Evolutionary conservation across 2,113 vertebrate species (phyloP).

Genomic region (Boulengeromyrus knoepffleri): DNA sequence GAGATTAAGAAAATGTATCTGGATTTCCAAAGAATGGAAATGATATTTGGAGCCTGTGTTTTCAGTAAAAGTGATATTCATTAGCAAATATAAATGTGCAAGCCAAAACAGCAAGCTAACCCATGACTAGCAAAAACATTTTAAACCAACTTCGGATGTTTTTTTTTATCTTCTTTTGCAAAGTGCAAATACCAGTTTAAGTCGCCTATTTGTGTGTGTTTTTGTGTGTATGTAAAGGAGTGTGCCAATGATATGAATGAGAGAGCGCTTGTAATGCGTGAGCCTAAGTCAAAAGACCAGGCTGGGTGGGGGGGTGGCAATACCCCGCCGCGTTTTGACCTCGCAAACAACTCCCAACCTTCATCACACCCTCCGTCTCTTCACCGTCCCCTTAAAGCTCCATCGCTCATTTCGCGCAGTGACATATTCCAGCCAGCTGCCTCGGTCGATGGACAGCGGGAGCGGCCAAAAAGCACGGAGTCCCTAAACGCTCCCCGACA

Average conservation of each 20-base stretch:
- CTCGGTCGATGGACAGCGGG: slow-evolving; percentile 36
- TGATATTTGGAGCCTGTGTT: neutral
- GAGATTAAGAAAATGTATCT: neutral
- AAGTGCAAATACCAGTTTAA: slow-evolving; percentile 9
- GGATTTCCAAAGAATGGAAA: neutral
- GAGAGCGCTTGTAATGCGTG: slow-evolving; percentile 48
- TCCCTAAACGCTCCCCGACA: slow-evolving; percentile 15
- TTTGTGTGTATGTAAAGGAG: slow-evolving; percentile 19
- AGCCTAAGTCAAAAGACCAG: slow-evolving; percentile 48
- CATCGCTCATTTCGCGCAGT: slow-evolving; percentile 23
- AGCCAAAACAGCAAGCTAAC: neutral
- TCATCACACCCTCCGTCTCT: slow-evolving; percentile 41
- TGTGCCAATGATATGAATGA: slow-evolving; percentile 39
- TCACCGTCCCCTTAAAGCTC: slow-evolving; percentile 34
- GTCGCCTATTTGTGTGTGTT: neutral
- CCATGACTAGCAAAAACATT: neutral
- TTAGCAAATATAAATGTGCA: neutral
- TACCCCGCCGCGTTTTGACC: slow-evolving; percentile 69
- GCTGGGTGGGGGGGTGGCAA: slow-evolving; percentile 36
- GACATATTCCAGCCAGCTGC: slow-evolving; percentile 30
- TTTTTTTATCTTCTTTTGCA: neutral
- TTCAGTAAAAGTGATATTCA: neutral
- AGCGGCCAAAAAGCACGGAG: slow-evolving; percentile 30
- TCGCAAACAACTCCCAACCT: slow-evolving; percentile 59
- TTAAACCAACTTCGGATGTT: neutral